A percentile compares a stretch with the other conserved stretches of the same genome.
Evolutionary conservation across 2,888 invertebrate species (phyloP).

Genomic region (Cecidostiba fungosa): DNA sequence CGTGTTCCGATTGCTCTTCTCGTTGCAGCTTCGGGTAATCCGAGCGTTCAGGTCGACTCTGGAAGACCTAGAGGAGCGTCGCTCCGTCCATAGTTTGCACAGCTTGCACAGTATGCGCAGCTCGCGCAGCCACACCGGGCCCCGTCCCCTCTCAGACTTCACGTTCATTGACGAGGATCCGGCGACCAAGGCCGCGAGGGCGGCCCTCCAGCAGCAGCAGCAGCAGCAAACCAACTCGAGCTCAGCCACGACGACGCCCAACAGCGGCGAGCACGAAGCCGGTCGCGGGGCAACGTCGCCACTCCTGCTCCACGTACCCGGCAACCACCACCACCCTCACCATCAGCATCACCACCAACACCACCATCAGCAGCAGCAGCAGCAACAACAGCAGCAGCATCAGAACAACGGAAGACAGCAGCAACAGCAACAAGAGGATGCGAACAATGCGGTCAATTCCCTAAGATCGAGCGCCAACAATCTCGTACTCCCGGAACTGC

Average conservation of each 20-base stretch:
- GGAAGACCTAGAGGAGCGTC: conserved; percentile 99
- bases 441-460: conserved; percentile 73
- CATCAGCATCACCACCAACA: conserved; percentile 69
- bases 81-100: conserved; percentile 98
- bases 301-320: conserved; percentile 77
- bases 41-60: conserved; percentile 99
- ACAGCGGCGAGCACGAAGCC: conserved; percentile 68
- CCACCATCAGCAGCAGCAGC: conserved; percentile 68
- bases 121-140: conserved; percentile 88
- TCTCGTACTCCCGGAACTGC: conserved; percentile 82
- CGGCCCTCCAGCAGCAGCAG: conserved; percentile 56
- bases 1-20: conserved; percentile 72
- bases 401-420: conserved; percentile 72
- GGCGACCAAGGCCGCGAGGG: conserved; percentile 79
- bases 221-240: conserved; percentile 63
- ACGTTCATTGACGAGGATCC: conserved; percentile 90
- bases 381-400: conserved; percentile 70
- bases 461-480: conserved; percentile 78
- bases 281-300: conserved; percentile 76
- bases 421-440: conserved; percentile 71
- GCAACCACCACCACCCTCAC: conserved; percentile 71
- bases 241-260: conserved; percentile 83
- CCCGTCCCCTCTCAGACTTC: conserved; percentile 90
- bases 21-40: conserved; percentile 99
- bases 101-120: conserved; percentile 93